Percentiles rank a stretch among this genome's conserved stretches.
Evolutionary conservation across 2,113 vertebrate genomes (phyloP).

Genomic region (Neogale vison): DNA sequence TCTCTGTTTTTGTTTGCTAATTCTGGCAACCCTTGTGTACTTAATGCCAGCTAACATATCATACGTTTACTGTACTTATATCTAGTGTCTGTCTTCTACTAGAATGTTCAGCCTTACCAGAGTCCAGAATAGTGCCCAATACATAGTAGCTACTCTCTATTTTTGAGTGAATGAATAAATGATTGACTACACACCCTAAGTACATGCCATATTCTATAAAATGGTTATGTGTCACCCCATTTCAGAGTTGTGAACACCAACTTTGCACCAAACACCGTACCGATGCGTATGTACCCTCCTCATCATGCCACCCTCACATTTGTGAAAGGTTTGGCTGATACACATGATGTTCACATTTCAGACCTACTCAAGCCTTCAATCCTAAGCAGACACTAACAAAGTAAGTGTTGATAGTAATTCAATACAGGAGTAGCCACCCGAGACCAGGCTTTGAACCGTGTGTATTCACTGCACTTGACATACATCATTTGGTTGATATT

Average conservation of each 20-base stretch:
- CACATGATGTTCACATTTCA: not conserved
- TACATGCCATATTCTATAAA: not conserved
- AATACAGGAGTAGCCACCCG: not conserved
- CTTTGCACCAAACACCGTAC: not conserved
- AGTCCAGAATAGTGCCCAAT: not conserved
- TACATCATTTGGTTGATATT: not conserved
- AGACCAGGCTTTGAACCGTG: not conserved
- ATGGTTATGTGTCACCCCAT: not conserved
- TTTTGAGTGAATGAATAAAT: not conserved
- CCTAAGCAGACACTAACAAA: not conserved
- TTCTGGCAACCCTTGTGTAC: not conserved
- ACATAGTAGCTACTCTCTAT: not conserved
- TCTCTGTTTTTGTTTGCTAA: not conserved
- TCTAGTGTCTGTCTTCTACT: not conserved
- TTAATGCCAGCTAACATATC: not conserved
- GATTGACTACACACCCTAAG: not conserved
- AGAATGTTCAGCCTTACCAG: not conserved
- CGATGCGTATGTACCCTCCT: not conserved
- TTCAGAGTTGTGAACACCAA: not conserved
- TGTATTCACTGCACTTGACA: not conserved
- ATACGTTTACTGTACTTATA: not conserved
- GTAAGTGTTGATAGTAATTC: not conserved
- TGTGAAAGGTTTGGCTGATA: not conserved
- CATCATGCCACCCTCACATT: not conserved
- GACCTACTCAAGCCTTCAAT: not conserved